Conservation (phyloP, 2,888 invertebrate species). For the Lochmaea crataegi region DNA sequence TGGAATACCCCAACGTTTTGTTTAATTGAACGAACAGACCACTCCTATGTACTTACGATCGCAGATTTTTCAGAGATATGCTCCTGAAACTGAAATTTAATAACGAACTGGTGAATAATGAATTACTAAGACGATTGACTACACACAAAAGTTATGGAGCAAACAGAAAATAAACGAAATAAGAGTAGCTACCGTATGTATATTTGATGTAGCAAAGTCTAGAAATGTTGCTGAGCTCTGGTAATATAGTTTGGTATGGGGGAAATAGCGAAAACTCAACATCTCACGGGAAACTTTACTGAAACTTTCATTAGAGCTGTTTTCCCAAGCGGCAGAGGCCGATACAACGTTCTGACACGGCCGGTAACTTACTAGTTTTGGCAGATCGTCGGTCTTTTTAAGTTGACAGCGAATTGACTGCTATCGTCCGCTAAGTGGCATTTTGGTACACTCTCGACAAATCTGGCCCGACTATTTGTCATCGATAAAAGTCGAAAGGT, state of each 20-base stretch:
- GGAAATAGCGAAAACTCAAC: slow-evolving; percentile 47
- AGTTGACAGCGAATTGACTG: slow-evolving; percentile 47
- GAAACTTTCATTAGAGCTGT: slow-evolving; percentile 53
- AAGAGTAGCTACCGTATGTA: slow-evolving; percentile 42
- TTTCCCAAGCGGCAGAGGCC: slow-evolving; percentile 46
- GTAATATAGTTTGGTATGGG: slow-evolving; percentile 46
- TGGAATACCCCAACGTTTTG: not conserved
- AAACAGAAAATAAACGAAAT: slow-evolving; percentile 36
- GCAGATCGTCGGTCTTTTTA: slow-evolving; percentile 52
- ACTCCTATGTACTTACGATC: not conserved
- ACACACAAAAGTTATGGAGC: slow-evolving; percentile 37
- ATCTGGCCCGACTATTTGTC: slow-evolving; percentile 33
- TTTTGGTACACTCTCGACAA: slow-evolving; percentile 29
- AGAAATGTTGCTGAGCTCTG: slow-evolving; percentile 24
- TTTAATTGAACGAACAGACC: not conserved
- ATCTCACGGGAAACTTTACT: slow-evolving; percentile 47
- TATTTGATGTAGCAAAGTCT: slow-evolving; percentile 48
- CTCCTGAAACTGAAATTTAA: slow-evolving; percentile 17
- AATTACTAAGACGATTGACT: slow-evolving; percentile 33
- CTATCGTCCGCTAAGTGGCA: slow-evolving; percentile 27
- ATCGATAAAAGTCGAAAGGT: slow-evolving; percentile 21
- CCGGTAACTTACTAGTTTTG: slow-evolving; percentile 49
- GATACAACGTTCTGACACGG: slow-evolving; percentile 45
- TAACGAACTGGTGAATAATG: slow-evolving; percentile 31
- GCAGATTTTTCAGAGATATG: slow-evolving; percentile 6